Base-by-base conservation (phyloP, 2,797 vertebrate genomes). In the Garrulus glandarius region DNA sequence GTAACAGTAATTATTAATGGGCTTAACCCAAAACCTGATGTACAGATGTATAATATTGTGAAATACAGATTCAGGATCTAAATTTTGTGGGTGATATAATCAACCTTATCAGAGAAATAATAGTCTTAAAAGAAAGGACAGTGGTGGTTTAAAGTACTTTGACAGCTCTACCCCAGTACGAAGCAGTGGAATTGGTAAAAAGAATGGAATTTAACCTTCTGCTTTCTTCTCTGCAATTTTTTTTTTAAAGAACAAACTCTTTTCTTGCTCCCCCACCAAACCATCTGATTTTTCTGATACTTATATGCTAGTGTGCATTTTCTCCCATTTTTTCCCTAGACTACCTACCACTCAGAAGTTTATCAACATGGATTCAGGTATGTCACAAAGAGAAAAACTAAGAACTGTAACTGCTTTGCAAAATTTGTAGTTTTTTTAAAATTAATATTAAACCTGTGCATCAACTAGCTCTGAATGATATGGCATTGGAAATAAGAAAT, bases 1-100 rank as follows among this genome's bases (percentile, higher is more conserved):
- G 72, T 88, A 96, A 92, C 72, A 96, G 74, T 89, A 56, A 82
- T 81, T 93, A 95, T 60, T 59, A 68, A 80, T 60, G 55, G 20
- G 30, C 39, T 89, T 77, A 65, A 85, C 60, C 14, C 56, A 64
- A 89, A 91, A 43, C 19, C n/a, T 50, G 20, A 63, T 65, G 39
- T 71, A 63, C 43, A 72, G 47, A 78, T 39, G 39, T 39, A 56
- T 23, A 89, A 64, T 50, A 89, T 32, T 60, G 56, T 44, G 55
- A 87, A 87, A 92, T 67, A 53, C 18, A 71, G 52, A 84, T 34
- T 75, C 59, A 46, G n/a, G 12, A 68, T 74, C 47, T 59, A n/a
- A 65, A 67, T 65, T 84, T 84, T 74, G 30, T 74, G 15, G 37
- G 7, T 3, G 4, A 64, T n/a, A 14, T 23, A 57, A 71, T 52